Evolutionary conservation across 1,140 invertebrate genomes (phyloP).

Genomic region (Pseudomyrmex gracilis): DNA sequence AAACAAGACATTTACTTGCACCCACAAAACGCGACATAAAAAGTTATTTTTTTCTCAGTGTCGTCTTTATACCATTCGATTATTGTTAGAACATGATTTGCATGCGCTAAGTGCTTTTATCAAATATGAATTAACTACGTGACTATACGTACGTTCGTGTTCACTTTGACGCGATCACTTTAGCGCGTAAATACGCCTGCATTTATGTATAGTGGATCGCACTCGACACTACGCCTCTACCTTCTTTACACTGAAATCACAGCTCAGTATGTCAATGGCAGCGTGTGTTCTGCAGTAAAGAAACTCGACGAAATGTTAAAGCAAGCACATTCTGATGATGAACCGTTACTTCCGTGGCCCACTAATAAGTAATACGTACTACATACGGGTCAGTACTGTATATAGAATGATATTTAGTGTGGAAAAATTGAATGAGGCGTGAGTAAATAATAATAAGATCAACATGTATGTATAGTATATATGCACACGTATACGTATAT

Average conservation of each 20-base stretch:
- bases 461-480: no score
- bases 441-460: neutral
- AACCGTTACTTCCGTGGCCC: conserved; percentile 44
- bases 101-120: conserved; percentile 38
- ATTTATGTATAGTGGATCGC: neutral
- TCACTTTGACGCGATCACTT: conserved; percentile 25
- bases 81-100: neutral
- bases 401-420: neutral
- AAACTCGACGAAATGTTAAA: conserved; percentile 32
- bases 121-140: conserved; percentile 50
- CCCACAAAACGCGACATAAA: neutral
- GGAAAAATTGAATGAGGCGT: neutral
- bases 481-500: no score
- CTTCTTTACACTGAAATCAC: conserved; percentile 39
- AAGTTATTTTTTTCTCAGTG: neutral
- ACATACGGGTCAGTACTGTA: neutral
- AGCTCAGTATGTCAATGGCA: conserved; percentile 50
- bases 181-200: conserved; percentile 45
- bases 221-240: conserved; percentile 1
- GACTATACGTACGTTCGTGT: conserved; percentile 19
- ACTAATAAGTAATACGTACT: conserved; percentile 2
- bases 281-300: neutral
- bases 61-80: conserved; percentile 31
- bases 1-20: neutral
- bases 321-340: neutral